These are phyloP conservation scores for Panorpa germanica DNA, from an alignment of 2,888 invertebrate genomes.

Conservation along the genomic window DNA sequence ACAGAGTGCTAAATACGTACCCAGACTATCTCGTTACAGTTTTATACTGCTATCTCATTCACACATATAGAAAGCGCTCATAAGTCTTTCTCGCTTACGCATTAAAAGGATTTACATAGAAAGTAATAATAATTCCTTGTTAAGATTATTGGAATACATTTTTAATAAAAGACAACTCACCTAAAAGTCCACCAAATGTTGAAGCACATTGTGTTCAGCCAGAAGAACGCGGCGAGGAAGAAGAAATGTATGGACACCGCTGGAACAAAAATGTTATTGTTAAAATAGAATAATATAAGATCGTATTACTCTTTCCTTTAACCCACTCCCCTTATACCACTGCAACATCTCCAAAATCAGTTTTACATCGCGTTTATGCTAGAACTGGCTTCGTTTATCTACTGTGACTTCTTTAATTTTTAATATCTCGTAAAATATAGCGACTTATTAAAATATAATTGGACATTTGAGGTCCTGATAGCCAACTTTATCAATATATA, in stretches of 20 bases:
- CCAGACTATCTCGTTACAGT: no score
- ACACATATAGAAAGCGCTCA: background rate
- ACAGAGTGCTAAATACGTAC: no score
- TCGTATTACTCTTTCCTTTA: slow-evolving; percentile 9
- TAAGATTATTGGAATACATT: background rate
- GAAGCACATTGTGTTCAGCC: slow-evolving; percentile 89
- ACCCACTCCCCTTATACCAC: slow-evolving; percentile 10
- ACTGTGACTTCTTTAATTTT: no score
- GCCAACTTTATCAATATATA: no score
- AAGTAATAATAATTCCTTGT: no score
- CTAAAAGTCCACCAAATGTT: slow-evolving; percentile 90
- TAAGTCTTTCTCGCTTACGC: background rate
- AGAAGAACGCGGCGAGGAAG: slow-evolving; percentile 79
- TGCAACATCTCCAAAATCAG: slow-evolving; percentile 11
- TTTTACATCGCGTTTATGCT: no score
- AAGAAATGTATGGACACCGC: slow-evolving; percentile 75
- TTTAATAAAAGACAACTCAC: slow-evolving; percentile 31
- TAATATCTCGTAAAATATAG: no score
- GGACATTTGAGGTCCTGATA: no score
- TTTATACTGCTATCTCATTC: no score
- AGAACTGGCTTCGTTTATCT: no score
- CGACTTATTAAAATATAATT: no score
- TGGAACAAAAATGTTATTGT: slow-evolving; percentile 27
- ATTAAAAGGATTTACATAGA: background rate
- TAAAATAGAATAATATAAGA: no score